Evolutionary conservation across 2,113 vertebrate genomes (phyloP).

Genomic region (Boleophthalmus pectinirostris): DNA sequence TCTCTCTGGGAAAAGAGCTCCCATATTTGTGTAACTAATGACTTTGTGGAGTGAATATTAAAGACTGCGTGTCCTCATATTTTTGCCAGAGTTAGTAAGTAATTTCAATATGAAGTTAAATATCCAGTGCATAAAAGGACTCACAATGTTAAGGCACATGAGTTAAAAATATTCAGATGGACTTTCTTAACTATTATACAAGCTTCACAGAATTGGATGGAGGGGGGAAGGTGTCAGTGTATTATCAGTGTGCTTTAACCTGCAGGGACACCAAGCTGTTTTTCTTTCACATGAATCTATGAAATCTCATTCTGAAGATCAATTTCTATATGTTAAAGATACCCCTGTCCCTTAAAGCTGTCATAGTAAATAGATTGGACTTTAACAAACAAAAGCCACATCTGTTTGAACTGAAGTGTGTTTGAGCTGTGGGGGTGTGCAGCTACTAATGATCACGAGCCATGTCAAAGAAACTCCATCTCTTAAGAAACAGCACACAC

Average conservation of each 20-base stretch:
- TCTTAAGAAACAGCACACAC: neutral
- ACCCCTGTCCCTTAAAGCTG: neutral
- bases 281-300: neutral
- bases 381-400: neutral
- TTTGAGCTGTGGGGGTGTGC: neutral
- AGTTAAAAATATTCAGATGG: too few relatives aligned
- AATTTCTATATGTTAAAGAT: neutral
- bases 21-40: too few relatives aligned
- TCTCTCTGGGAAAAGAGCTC: neutral
- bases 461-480: neutral
- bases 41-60: too few relatives aligned
- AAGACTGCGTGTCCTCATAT: too few relatives aligned
- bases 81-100: too few relatives aligned
- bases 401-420: neutral
- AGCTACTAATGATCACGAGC: neutral
- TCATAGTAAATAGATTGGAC: neutral
- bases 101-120: too few relatives aligned
- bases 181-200: neutral
- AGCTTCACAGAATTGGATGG: neutral
- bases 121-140: too few relatives aligned
- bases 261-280: neutral
- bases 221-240: neutral
- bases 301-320: neutral
- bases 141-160: too few relatives aligned
- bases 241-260: neutral